Evolutionary conservation across 2,888 invertebrate genomes (phyloP).

Genomic region (Acleris literana): DNA sequence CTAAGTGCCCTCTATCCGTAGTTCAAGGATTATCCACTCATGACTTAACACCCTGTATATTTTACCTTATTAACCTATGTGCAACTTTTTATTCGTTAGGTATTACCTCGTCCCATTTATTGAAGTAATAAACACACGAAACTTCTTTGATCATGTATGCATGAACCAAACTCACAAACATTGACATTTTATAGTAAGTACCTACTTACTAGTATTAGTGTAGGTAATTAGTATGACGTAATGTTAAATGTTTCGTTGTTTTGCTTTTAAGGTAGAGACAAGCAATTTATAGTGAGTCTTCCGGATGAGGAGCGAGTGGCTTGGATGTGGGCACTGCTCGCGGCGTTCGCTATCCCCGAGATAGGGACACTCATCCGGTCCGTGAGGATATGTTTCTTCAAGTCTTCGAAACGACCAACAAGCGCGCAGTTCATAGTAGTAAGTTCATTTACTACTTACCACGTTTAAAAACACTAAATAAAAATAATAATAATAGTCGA

Average conservation of each 20-base stretch:
- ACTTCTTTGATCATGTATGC: too few relatives aligned
- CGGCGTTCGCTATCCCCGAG: constrained; percentile 95
- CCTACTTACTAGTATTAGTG: too few relatives aligned
- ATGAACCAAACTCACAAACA: too few relatives aligned
- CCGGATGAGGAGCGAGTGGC: constrained; percentile 94
- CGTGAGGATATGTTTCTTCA: constrained; percentile 94
- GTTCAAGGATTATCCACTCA: too few relatives aligned
- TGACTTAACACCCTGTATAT: too few relatives aligned
- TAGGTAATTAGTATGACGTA: not conserved
- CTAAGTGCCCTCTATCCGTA: too few relatives aligned
- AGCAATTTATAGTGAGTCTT: constrained; percentile 91
- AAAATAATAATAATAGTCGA: too few relatives aligned
- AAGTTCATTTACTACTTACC: constrained; percentile 39
- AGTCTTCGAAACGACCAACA: constrained; percentile 90
- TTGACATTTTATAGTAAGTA: too few relatives aligned
- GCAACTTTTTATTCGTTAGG: too few relatives aligned
- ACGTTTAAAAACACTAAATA: not conserved
- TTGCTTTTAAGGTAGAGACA: constrained; percentile 88
- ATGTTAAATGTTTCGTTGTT: constrained; percentile 4
- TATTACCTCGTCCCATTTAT: too few relatives aligned
- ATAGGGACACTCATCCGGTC: constrained; percentile 93
- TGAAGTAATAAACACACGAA: too few relatives aligned
- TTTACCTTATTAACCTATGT: too few relatives aligned
- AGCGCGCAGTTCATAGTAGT: constrained; percentile 80
- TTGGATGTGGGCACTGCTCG: constrained; percentile 96